Evolutionary conservation across 2,888 invertebrate genomes (phyloP).

Genomic region (Drosophila emarginata): DNA sequence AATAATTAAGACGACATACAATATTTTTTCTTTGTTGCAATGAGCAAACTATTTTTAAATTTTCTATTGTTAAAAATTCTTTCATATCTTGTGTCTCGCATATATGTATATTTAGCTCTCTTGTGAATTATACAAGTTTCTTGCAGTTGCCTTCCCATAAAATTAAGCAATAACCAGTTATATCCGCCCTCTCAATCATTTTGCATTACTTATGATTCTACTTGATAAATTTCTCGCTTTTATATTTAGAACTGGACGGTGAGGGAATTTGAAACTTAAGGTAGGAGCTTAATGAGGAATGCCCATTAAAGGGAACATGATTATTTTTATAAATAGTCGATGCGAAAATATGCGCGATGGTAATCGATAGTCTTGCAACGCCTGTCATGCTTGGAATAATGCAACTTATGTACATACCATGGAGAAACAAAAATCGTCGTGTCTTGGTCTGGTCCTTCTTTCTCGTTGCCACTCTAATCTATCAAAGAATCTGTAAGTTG

Average conservation of each 20-base stretch:
- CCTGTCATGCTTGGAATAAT: conserved; percentile 72
- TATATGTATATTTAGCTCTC: too few relatives aligned
- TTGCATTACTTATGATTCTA: conserved; percentile 7
- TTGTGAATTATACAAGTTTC: too few relatives aligned
- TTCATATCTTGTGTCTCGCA: too few relatives aligned
- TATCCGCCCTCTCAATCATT: background rate
- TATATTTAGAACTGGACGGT: background rate
- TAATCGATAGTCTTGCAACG: conserved; percentile 72
- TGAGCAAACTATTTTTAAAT: too few relatives aligned
- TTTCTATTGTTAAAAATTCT: too few relatives aligned
- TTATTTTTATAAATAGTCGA: conserved; percentile 53
- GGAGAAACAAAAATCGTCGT: background rate
- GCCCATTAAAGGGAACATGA: conserved; percentile 56
- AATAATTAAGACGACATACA: too few relatives aligned
- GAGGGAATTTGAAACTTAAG: background rate
- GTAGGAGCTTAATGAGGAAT: conserved; percentile 50
- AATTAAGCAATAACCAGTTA: too few relatives aligned
- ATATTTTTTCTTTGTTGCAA: too few relatives aligned
- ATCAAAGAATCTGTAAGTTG: conserved; percentile 40
- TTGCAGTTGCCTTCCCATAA: too few relatives aligned
- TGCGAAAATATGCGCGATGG: conserved; percentile 29
- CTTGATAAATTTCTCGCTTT: background rate
- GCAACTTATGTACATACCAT: conserved; percentile 53
- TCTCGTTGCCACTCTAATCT: conserved; percentile 26
- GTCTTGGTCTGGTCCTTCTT: background rate